Evolutionary conservation across 2,113 vertebrate species (phyloP), one percentile per base, ranked within the genome.

Genomic region (Pomatorhinus ruficollis): DNA sequence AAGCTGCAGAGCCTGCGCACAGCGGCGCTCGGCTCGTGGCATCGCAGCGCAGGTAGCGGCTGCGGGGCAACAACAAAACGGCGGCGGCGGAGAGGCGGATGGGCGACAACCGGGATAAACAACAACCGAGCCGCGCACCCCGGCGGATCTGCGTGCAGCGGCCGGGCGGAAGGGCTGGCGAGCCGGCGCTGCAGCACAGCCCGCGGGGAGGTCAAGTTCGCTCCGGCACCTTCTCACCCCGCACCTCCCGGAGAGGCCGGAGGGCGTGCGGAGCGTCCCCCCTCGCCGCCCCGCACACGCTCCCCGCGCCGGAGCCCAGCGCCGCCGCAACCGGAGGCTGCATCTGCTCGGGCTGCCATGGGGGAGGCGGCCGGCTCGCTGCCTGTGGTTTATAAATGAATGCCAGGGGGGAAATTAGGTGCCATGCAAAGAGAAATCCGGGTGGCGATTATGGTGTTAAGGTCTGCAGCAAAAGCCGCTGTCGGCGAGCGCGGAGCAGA

Each of bases 1-100:
- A 97, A 96, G 96, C 95, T 96, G 92, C 94, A 49, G 94, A 97
- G 97, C 88, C 95, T 96, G 97, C 97, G 94, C 93, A 63, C 90
- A 94, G 94, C 95, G 27, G 83, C 86, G 60, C 72, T 70, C 95
- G 16, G 64, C 85, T 54, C 76, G 9, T 81, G 92, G 84, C 94
- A 76, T 82, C 94, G 54, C 92, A 37, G 94, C 92, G 64, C 96
- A 95, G 97, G 97, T 95, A 96, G 77, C 76, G 87, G 90, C 90
- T 60, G 93, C 75, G 31, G 92, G 91, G 74, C 64, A 69, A 53
- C 82, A 68, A 68, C 75, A 30, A 18, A 57, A 18, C 81, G 1
- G 37, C 35, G 61, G 5, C 40, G 31, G 65, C 60, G 50, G 33
- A 40, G 33, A 25, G 25, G 20, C 33, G 7, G 68, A 10, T 3